Base-by-base conservation (phyloP, 2,888 invertebrate genomes). In the Sinotaia quadrata region DNA sequence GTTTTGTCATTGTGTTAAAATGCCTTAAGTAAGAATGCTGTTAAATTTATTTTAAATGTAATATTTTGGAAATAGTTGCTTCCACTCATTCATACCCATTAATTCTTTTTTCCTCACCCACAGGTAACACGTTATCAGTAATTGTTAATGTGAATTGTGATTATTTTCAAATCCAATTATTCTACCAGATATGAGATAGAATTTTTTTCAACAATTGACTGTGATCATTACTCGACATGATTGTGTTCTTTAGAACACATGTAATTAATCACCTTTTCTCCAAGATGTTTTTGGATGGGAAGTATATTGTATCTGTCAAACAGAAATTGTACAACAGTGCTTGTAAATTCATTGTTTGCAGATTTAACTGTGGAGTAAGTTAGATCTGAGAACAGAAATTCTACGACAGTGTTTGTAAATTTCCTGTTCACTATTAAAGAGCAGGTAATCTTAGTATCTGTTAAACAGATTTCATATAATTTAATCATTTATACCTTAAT, bases 341-440 rank as follows among this genome's bases (percentile, higher is more conserved):
- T 65, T 65, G 63, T 65, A 65, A 65, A 65, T 65, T 65, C n/a
- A 54, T 41, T 65, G 63, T 65, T 65, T 65, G 63, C 29, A 21
- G 33, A 21, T 62, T 29, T 62, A 27, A 33, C 21, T 29, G 8
- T n/a, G 21, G 37, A 41, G 18, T 59, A 33, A 58, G 44, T 65
- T 54, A 37, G 61, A 68, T 62, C 44, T 27, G 60, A 66, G 54
- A 57, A 44, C 61, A 58, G 58, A 37, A 66, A 52, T 69, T 69
- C 60, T 69, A 49, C 69, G 66, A 60, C 65, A 69, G 69, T 51
- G 69, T 24, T 69, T 70, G 70, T 67, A 70, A 70, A 60, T 60
- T 70, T 60, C 54, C 66, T 54, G 67, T 56, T 33, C 41, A 21
- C 18, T 15, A 44, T 24, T n/a, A 62, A 34, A 7, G 33, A 33